Base-by-base conservation (phyloP, 2,797 vertebrate species). In the Muscicapa striata region DNA sequence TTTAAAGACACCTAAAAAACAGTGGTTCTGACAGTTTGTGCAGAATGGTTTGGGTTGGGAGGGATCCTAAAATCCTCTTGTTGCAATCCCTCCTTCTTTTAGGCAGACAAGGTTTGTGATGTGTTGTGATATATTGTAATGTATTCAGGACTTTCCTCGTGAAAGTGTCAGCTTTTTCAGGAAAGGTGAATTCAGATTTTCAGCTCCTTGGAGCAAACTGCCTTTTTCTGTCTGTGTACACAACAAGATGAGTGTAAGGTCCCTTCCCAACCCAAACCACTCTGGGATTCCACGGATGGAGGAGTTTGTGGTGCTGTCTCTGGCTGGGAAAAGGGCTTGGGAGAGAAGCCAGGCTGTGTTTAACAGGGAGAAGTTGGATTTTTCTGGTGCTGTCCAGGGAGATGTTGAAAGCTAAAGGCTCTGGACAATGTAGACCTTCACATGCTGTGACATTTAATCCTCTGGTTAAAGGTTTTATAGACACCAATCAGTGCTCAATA, bases 391-490 rank as follows among this genome's bases (percentile, higher is more conserved):
- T 23, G 4, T 15, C 17, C 18, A 26, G 46, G 68, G 23, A 67
- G 16, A 4, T 69, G 23, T 10, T 70, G 45, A 41, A 40, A 84
- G 13, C 18, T n/a, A 19, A 84, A 81, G 9, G 6, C 9, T 57
- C 18, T 90, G 38, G 6, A 21, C 6, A 63, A 15, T 0, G 0
- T 1, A 29, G 21, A 6, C 11, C 20, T 77, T 74, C 74, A 23
- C 20, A 24, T 36, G 16, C 11, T 15, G 7, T 48, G 30, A 23
- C 49, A 17, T 70, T 70, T 26, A 74, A 30, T 45, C n/a, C 9
- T 41, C 40, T 70, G 20, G 8, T 22, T 83, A 26, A 41, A 48
- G 16, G 5, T 46, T 90, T 94, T 46, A 26, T 13, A 67, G 12
- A 26, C 32, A 67, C 38, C 26, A 59, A 0, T 10, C 19, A 23